Conservation (phyloP, 2,113 vertebrate genomes). For the Corapipo altera region DNA sequence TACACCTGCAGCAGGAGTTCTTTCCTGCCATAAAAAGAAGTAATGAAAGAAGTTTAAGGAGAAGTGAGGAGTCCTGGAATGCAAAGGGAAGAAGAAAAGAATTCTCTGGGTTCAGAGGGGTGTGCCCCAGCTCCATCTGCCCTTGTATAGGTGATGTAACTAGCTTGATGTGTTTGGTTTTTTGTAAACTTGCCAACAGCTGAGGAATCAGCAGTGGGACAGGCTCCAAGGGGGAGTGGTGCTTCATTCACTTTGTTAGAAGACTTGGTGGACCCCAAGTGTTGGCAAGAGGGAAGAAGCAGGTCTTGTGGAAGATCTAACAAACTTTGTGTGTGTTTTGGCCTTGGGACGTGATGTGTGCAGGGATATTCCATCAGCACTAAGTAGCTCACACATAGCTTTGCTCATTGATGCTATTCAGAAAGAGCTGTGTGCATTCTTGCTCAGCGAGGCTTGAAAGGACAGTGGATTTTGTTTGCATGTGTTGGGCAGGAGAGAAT, state of each 20-base stretch:
- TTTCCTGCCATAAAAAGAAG: neutral
- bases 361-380: neutral
- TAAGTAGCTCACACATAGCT: neutral
- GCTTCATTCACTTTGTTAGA: neutral
- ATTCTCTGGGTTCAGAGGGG: neutral
- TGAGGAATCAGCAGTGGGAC: neutral
- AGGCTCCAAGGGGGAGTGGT: neutral
- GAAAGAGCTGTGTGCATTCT: neutral
- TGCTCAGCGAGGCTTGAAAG: neutral
- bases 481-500: neutral
- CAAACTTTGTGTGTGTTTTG: neutral
- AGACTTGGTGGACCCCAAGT: neutral
- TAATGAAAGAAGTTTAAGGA: neutral
- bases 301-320: neutral
- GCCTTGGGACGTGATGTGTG: neutral
- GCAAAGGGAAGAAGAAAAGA: neutral
- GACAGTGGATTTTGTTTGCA: neutral
- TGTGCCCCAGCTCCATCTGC: neutral
- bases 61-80: neutral
- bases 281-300: neutral
- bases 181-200: neutral
- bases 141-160: neutral
- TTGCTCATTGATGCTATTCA: neutral
- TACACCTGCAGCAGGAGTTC: neutral
- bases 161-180: neutral